A percentile compares a stretch with the other conserved stretches of the same genome.
These are phyloP conservation scores for Laticauda colubrina DNA, from an alignment of 2,113 vertebrate species.

Conservation along the genomic window DNA sequence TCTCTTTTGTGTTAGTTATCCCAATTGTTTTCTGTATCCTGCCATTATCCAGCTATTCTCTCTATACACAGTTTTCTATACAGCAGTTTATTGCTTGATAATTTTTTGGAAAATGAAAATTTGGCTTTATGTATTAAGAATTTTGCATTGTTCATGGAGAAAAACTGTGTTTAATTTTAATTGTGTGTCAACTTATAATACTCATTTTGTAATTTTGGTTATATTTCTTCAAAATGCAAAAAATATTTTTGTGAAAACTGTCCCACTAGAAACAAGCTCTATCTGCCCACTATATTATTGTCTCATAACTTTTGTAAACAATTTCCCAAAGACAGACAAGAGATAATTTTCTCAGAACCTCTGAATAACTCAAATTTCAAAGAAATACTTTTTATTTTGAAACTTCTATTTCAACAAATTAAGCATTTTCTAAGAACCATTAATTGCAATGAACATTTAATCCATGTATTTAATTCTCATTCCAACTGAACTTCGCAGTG, in stretches of 20 bases:
- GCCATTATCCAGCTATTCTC: neutral
- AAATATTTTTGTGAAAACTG: neutral
- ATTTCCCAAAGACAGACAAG: neutral
- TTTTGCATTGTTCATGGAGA: neutral
- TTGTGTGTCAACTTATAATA: neutral
- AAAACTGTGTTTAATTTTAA: neutral
- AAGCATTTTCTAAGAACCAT: neutral
- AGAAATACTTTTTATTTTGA: neutral
- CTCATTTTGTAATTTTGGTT: neutral
- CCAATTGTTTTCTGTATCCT: neutral
- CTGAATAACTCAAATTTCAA: neutral
- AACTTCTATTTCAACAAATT: neutral
- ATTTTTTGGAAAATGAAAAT: neutral
- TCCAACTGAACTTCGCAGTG: neutral
- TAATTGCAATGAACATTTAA: neutral
- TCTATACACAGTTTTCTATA: neutral
- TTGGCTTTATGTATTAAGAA: neutral
- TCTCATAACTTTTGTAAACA: neutral
- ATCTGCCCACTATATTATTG: neutral
- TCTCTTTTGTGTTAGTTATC: neutral
- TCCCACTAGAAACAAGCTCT: neutral
- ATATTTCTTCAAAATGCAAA: neutral
- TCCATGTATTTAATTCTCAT: neutral
- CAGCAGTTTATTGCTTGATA: neutral
- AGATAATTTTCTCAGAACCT: neutral